Base-by-base conservation (phyloP, 2,797 vertebrate genomes). In the Cynopterus sphinx region DNA sequence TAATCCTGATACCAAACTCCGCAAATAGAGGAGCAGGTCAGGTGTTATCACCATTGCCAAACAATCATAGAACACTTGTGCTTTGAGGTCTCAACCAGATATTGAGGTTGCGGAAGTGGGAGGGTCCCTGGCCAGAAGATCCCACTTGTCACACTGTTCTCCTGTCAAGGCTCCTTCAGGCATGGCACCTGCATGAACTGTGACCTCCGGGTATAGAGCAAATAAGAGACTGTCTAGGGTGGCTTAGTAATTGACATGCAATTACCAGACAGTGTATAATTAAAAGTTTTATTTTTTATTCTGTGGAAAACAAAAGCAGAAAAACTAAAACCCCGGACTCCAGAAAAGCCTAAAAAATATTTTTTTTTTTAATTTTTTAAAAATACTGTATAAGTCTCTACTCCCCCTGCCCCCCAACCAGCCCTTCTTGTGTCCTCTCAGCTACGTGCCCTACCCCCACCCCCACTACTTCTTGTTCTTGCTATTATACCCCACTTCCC, bases 261-360 rank as follows among this genome's bases (percentile, higher is more conserved):
- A 70, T 94, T 88, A 65, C 53, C 97, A 96, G 91, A 95, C 94
- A 91, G 70, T 94, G 61, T 70, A 73, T 92, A 97, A 94, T 49
- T 49, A 95, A 90, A 59, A 92, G 36, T 0, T 3, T 26, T 49
- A 49, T 49, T 92, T 94, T 97, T 97, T 97, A 97, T 98, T 98
- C 97, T 95, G 74, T 97, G 97, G 86, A 97, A 98, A 98, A 98
- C 95, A 97, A 96, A 97, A 97, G 82, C 96, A 95, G 85, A 97
- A 97, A 96, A 98, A 97, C 94, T 94, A 97, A 97, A 96, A 96
- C 82, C 97, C 93, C 94, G 78, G 95, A 97, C 95, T 97, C 93
- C 95, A 97, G 97, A 97, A 97, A 97, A 97, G 96, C 95, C 97
- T 98, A 96, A 97, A 98, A 98, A 98, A 97, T 98, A 97, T 61